Evolutionary conservation across 2,113 vertebrate species (phyloP), one percentile per base, ranked within the genome.

Genomic region (Alouatta palliata): DNA sequence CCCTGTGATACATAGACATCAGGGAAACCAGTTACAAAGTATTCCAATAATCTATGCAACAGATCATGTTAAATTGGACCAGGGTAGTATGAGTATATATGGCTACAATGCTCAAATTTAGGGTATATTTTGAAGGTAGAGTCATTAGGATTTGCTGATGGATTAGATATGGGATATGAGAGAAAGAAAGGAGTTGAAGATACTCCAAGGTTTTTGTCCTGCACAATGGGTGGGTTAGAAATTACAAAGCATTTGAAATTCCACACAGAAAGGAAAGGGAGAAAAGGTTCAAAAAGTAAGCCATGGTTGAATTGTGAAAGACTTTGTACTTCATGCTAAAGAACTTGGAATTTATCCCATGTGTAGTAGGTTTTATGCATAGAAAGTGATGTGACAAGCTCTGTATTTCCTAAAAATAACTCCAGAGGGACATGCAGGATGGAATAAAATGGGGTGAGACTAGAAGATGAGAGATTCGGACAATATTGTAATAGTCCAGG

Each of bases 341-440:
- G 81, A 37, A 30, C 23, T 92, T 92, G 37, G 20, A 82, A 68
- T 73, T 71, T 76, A 75, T 30, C 21, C 56, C 82, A 35, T 19
- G 6, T 16, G 30, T 9, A 61, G 5, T 45, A 70, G 80, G 1
- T 5, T 88, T n/a, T 70, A 87, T 56, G 49, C 71, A 76, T 1
- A 90, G 23, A 70, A 77, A 81, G 19, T 92, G 27, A 37, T 23
- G 10, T n/a, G 21, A 76, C 13, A 85, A 75, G 16, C 14, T 83
- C 79, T 89, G 14, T 82, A 13, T 80, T 93, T 14, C 40, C 23
- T 96, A 90, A 94, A 95, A 90, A 49, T 30, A 79, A 35, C 40
- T 83, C n/a, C 37, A 0, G 35, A 91, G 19, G 14, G 10, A 47
- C 17, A 54, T 43, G 8, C 25, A 83, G 25, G 4, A n/a, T 66